These are phyloP conservation scores for Acanthosoma haemorrhoidale DNA, from an alignment of 2,888 invertebrate genomes.

Conservation along the genomic window DNA sequence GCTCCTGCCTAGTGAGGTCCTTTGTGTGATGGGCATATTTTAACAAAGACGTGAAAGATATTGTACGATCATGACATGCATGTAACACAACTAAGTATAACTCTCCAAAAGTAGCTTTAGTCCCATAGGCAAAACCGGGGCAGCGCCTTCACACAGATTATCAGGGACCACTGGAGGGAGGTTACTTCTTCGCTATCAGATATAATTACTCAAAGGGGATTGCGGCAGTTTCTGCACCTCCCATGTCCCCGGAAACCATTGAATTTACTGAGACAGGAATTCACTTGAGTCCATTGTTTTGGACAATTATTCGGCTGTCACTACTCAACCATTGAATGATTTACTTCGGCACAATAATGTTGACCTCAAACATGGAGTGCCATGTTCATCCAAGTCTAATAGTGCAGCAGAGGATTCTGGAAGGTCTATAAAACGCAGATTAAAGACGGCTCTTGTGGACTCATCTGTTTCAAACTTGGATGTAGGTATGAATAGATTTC, in stretches of 20 bases:
- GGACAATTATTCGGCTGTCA: not conserved
- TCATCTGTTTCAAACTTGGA: not conserved
- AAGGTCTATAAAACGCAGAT: not conserved
- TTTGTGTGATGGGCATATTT: conserved; percentile 11
- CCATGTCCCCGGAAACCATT: not conserved
- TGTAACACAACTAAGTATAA: conserved; percentile 8
- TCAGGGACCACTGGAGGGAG: not conserved
- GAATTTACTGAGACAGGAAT: no score
- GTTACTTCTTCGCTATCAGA: not conserved
- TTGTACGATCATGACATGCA: not conserved
- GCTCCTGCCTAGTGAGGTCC: not conserved
- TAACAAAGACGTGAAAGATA: not conserved
- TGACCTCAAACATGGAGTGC: not conserved
- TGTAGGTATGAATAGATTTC: not conserved
- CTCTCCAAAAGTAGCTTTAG: not conserved
- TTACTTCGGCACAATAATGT: not conserved
- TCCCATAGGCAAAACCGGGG: conserved; percentile 12
- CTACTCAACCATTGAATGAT: not conserved
- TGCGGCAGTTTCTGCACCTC: not conserved
- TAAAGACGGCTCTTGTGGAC: not conserved
- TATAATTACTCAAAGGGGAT: conserved; percentile 1
- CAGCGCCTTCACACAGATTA: not conserved
- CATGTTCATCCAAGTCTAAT: not conserved
- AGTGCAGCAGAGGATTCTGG: conserved; percentile 16
- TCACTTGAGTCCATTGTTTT: not conserved